Evolutionary conservation across 2,888 invertebrate species (phyloP), one percentile per base, ranked within the genome.

Genomic region (Polydrusus tereticollis): DNA sequence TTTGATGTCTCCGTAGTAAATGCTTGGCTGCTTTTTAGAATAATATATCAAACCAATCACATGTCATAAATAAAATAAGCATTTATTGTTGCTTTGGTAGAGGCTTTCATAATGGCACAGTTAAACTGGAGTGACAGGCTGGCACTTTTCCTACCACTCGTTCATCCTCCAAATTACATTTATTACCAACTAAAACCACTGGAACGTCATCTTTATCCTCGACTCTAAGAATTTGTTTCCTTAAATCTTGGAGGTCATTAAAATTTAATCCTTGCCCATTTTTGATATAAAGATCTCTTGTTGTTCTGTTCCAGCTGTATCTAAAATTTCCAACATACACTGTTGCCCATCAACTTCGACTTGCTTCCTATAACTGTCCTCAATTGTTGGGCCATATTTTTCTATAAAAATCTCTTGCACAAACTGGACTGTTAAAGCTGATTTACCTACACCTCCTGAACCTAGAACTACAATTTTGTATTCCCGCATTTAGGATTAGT

Each of bases 211-310:
- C 95, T 79, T 95, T 96, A 87, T 96, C 96, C 90, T 90, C 99
- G 77, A 99, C 99, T 86, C 99, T 92, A 82, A 99, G 90, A 87
- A 99, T 99, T 89, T 99, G 99, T 89, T 99, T 99, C 83, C 99
- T 90, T 80, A 99, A 90, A 88, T 99, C 99, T 88, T 98, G 97
- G 81, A 99, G 90, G 89, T 99, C 99, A 88, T 99, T 99, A 89
- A 99, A 99, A 81, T 99, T 99, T 88, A 99, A 99, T 77, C 99
- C 99, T 87, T 99, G 99, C 23, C 99, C 99, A 87, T 99, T 99
- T 89, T 99, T 99, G 99, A 99, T 99, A 87, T 99, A 99, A 83
- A 99, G 90, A 89, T 99, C 99, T 85, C 99, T 91, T 99, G 99
- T 99, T 80, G 99, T 99, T 94, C 94, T 84, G 99, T 99, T 85